Percentiles rank a stretch among this genome's conserved stretches.
Evolutionary conservation across 2,888 invertebrate genomes (phyloP).

Genomic region (Atrina japonica): DNA sequence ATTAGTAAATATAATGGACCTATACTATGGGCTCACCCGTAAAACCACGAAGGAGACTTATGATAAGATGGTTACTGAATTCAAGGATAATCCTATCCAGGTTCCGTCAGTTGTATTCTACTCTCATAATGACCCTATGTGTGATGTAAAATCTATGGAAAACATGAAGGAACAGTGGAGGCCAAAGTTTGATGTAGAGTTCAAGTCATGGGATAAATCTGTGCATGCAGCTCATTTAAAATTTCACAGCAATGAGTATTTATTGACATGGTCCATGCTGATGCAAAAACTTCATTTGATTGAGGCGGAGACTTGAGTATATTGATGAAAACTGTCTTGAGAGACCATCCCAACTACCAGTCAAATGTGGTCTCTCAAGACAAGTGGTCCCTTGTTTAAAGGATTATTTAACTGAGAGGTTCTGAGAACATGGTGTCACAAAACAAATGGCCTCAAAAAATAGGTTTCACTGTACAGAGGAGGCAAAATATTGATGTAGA

Average conservation of each 20-base stretch:
- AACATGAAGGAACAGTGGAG: conserved; percentile 50
- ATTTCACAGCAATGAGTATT: conserved; percentile 53
- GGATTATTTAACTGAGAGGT: too few relatives aligned
- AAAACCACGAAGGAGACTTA: conserved; percentile 55
- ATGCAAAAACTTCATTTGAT: conserved; percentile 33
- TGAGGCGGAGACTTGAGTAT: too few relatives aligned
- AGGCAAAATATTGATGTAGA: conserved; percentile 38
- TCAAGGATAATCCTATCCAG: conserved; percentile 46
- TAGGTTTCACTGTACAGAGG: too few relatives aligned
- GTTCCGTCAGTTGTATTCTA: conserved; percentile 57
- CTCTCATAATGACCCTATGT: conserved; percentile 60
- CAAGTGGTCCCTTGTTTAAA: too few relatives aligned
- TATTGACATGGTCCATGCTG: conserved; percentile 37
- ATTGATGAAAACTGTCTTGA: too few relatives aligned
- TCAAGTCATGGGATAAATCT: conserved; percentile 53
- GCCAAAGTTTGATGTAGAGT: conserved; percentile 38
- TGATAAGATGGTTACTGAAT: conserved; percentile 48
- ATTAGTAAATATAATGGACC: conserved; percentile 34
- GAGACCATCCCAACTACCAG: too few relatives aligned
- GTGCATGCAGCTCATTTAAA: conserved; percentile 58
- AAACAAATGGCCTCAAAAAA: too few relatives aligned
- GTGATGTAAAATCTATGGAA: conserved; percentile 46
- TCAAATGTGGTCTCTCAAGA: too few relatives aligned
- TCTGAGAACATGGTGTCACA: too few relatives aligned
- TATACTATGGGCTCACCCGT: conserved; percentile 53